Evolutionary conservation across 2,113 vertebrate species (phyloP), one percentile per base, ranked within the genome.

Genomic region (Oryzias javanicus): DNA sequence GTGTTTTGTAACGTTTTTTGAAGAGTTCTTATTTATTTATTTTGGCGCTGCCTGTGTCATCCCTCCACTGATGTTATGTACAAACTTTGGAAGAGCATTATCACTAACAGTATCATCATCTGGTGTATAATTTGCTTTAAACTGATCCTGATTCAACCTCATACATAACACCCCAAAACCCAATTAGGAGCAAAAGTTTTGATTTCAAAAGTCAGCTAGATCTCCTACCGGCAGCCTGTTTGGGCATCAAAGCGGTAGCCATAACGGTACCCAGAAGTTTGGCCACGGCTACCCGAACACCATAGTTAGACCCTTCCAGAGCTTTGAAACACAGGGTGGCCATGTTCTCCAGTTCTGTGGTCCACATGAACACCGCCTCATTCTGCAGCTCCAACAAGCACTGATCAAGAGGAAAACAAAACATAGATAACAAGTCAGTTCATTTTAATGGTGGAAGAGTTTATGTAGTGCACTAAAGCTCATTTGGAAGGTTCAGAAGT

Each of bases 311-410:
- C 48, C 95, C 97, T 83, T 99, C 98, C 49, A 99, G 90, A 62
- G 97, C 94, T 86, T 99, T 99, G 72, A 95, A 99, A 84, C 96
- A 99, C 27, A 98, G 82, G 0, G 98, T 99, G 68, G 96, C 97
- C 66, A 99, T 82, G 40, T 96, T 99, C 90, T 99, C 98, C 71
- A 99, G 86, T 77, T 99, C 98, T 44, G 95, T 94, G 60, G 97
- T 98, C 97, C 98, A 98, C 96, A 99, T 98, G 79, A 99, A 99
- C 13, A 99, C 98, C 0, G 98, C 97, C 86, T 99, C 98, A 63
- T 97, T 97, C 86, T 99, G 98, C 64, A 99, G 91, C 90, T 99
- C 98, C 67, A 98, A 74, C 18, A 99, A 87, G 78, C 97, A 98
- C 98, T 99, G 64, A 25, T 29, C 4, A 2, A 65, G 35, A 0